These are phyloP conservation scores for Loris lydekkerianus DNA, from an alignment of 2,797 vertebrate genomes.

Conservation along the genomic window DNA sequence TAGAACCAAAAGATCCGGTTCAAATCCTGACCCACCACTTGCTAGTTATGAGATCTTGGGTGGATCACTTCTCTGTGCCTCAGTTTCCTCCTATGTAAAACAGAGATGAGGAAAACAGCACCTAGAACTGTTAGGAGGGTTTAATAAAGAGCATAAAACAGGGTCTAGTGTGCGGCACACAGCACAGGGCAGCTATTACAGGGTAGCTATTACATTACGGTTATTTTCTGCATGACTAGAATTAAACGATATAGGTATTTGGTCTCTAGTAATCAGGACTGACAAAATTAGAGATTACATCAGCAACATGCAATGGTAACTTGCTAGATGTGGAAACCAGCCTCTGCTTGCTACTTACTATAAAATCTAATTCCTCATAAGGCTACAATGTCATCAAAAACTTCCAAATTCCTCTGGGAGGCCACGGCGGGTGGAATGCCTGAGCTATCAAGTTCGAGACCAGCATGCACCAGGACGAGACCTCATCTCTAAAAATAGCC, in stretches of 20 bases:
- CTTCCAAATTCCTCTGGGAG: not conserved
- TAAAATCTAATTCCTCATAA: not conserved
- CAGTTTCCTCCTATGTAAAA: not conserved
- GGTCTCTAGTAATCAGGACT: not conserved
- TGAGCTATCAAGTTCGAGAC: no score
- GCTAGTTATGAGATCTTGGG: not conserved
- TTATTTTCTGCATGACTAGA: rapidly evolving
- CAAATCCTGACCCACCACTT: rapidly evolving
- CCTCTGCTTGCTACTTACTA: not conserved
- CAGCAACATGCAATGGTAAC: rapidly evolving
- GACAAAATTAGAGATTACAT: rapidly evolving
- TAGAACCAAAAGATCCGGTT: not conserved
- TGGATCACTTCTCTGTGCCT: not conserved
- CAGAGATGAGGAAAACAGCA: rapidly evolving
- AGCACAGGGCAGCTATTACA: rapidly evolving
- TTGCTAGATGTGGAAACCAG: rapidly evolving
- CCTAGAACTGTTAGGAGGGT: not conserved
- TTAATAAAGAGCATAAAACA: rapidly evolving
- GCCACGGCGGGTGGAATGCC: no score
- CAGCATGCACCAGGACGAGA: no score
- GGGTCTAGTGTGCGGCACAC: rapidly evolving
- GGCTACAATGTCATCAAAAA: not conserved
- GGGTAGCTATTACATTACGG: rapidly evolving
- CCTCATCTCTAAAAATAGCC: no score
- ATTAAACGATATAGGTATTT: rapidly evolving